Conservation (phyloP, 2,113 vertebrate genomes). For the Oxyruncus cristatus region DNA sequence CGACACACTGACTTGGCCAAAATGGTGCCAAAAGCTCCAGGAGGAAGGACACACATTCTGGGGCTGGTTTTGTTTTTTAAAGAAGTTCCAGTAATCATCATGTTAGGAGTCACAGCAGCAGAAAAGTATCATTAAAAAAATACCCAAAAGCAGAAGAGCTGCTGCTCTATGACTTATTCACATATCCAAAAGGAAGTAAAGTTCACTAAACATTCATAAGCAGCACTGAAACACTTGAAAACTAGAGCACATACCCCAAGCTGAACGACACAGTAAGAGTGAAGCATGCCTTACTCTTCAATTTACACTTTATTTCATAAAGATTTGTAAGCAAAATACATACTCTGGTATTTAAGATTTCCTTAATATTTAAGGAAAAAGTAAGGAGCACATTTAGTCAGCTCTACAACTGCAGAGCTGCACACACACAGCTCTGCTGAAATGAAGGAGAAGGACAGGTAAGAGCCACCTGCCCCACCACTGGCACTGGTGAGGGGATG, state of each 20-base stretch:
- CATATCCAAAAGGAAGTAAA: not conserved
- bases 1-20: not conserved
- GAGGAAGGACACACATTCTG: not conserved
- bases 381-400: not conserved
- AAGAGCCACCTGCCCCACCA: not conserved
- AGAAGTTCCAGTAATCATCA: not conserved
- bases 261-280: not conserved
- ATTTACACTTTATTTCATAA: not conserved
- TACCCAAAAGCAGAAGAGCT: not conserved
- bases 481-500: not conserved
- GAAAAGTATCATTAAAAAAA: not conserved
- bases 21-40: not conserved
- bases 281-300: not conserved
- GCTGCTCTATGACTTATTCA: not conserved
- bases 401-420: not conserved
- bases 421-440: not conserved
- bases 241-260: not conserved
- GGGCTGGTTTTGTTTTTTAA: not conserved
- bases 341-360: not conserved
- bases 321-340: not conserved
- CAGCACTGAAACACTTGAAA: not conserved
- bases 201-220: not conserved
- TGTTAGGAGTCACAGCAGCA: not conserved
- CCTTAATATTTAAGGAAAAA: not conserved
- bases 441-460: not conserved